A percentile compares a stretch with the other conserved stretches of the same genome.
Evolutionary conservation across 53 echinoderm and acorn worm species (phyloP).

Genomic region (Patiria pectinifera): DNA sequence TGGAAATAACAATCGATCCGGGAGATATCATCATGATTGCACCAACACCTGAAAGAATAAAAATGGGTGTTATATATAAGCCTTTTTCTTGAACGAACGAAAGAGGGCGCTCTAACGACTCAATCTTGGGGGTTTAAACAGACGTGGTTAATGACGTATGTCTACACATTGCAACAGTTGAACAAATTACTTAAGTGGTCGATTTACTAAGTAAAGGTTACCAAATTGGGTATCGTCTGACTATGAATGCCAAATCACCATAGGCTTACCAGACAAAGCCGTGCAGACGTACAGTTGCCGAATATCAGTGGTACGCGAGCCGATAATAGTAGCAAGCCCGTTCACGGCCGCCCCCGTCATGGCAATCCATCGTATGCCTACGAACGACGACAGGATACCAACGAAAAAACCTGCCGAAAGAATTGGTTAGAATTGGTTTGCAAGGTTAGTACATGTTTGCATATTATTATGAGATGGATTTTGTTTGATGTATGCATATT

Average conservation of each 20-base stretch:
- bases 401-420: constrained; percentile 1
- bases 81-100: too few relatives aligned
- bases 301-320: constrained; percentile 12
- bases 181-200: too few relatives aligned
- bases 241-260: background rate
- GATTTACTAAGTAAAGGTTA: too few relatives aligned
- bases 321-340: background rate
- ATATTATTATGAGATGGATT: too few relatives aligned
- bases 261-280: constrained; percentile 19
- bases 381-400: background rate
- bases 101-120: too few relatives aligned
- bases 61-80: background rate
- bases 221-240: too few relatives aligned
- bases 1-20: background rate
- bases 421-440: too few relatives aligned
- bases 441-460: too few relatives aligned
- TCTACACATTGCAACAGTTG: too few relatives aligned
- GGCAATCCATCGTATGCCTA: constrained; percentile 22
- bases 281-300: constrained; percentile 11
- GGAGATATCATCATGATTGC: background rate
- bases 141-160: too few relatives aligned
- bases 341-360: constrained; percentile 8
- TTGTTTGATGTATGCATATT: too few relatives aligned
- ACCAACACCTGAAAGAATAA: constrained; percentile 1
- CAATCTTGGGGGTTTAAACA: too few relatives aligned